Conservation (phyloP, 2,113 vertebrate genomes). For the Oncorhynchus masou region DNA sequence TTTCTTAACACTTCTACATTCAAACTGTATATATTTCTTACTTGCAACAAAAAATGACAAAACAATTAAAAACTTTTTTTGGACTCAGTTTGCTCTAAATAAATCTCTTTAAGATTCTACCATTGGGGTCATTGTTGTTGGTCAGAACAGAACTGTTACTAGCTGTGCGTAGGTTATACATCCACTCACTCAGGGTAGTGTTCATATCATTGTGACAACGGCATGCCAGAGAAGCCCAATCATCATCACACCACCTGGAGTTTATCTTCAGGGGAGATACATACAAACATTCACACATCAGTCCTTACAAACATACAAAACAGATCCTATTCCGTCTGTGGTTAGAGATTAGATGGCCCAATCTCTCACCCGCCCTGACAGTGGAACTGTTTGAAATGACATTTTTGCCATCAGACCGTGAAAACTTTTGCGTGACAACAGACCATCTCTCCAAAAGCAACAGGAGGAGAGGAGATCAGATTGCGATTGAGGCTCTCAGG, state of each 20-base stretch:
- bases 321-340: conserved; percentile 42
- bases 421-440: conserved; percentile 69
- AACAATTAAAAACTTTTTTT: conserved; percentile 9
- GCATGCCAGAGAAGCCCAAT: conserved; percentile 33
- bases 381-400: conserved; percentile 45
- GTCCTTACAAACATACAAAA: conserved; percentile 46
- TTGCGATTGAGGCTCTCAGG: conserved; percentile 53
- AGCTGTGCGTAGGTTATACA: neutral
- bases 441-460: conserved; percentile 38
- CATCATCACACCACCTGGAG: conserved; percentile 54
- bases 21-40: too few relatives aligned
- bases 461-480: conserved; percentile 33
- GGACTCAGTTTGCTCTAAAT: conserved; percentile 33
- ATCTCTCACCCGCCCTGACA: conserved; percentile 63
- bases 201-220: conserved; percentile 29
- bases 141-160: neutral
- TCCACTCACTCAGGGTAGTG: conserved; percentile 13
- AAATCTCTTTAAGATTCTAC: neutral
- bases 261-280: conserved; percentile 58
- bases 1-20: too few relatives aligned
- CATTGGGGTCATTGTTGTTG: too few relatives aligned
- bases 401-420: conserved; percentile 74
- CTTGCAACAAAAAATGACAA: neutral
- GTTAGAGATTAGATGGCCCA: conserved; percentile 48
- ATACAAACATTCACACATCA: conserved; percentile 58